Conservation (phyloP, 2,113 vertebrate genomes). For the Takifugu flavidus region DNA sequence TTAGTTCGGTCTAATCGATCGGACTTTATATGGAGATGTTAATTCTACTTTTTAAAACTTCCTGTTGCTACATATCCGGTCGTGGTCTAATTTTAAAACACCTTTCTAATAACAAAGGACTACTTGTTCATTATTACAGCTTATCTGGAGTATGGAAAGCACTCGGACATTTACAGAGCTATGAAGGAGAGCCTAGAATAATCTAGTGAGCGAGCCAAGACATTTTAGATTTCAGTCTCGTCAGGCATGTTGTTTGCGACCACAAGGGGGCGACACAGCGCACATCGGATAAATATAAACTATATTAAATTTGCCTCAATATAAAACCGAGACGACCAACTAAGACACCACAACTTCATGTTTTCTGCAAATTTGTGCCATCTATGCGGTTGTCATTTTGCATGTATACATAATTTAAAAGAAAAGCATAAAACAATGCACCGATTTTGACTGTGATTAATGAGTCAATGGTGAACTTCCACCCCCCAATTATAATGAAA, state of each 20-base stretch:
- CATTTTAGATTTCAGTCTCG: neutral
- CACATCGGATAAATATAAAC: neutral
- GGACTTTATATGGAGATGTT: neutral
- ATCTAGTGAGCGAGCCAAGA: neutral
- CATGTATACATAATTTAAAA: neutral
- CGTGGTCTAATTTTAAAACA: neutral
- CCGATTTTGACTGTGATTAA: neutral
- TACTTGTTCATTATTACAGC: neutral
- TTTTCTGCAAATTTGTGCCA: no score
- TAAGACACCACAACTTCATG: neutral
- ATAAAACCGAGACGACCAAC: constrained; percentile 5
- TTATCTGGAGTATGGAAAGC: neutral
- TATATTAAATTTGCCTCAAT: neutral
- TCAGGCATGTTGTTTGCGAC: neutral
- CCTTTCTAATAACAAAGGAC: neutral
- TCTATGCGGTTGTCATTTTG: neutral
- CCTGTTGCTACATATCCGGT: neutral
- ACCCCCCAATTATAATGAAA: neutral
- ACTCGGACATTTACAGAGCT: neutral
- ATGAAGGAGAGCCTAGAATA: neutral
- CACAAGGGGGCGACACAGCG: constrained; percentile 28
- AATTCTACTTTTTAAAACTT: neutral
- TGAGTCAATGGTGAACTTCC: neutral
- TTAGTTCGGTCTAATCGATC: no score
- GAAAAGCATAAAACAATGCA: constrained; percentile 8